Evolutionary conservation across 2,888 invertebrate species (phyloP).

Genomic region (Acrobasis repandana): DNA sequence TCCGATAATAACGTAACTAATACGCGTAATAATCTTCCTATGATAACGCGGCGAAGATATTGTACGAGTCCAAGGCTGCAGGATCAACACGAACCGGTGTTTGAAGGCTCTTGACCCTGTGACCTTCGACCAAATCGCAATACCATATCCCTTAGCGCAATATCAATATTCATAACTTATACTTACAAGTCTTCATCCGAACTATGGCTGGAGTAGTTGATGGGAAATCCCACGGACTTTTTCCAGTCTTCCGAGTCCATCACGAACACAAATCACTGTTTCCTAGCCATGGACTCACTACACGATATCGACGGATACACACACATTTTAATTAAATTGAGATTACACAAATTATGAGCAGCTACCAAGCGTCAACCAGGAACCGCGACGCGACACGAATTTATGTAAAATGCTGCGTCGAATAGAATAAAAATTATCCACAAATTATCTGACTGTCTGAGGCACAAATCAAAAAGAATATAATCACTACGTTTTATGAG

Average conservation of each 20-base stretch:
- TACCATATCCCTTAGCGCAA: neutral
- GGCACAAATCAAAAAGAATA: too few species aligned
- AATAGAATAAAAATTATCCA: too few species aligned
- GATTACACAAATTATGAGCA: neutral
- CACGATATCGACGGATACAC: neutral
- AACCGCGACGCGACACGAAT: neutral
- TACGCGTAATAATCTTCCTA: neutral
- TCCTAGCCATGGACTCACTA: conserved; percentile 32
- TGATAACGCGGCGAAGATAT: neutral
- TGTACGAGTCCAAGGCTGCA: conserved; percentile 7
- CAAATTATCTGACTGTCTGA: too few species aligned
- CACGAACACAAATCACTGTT: conserved; percentile 39
- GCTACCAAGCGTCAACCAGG: neutral
- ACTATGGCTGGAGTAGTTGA: conserved; percentile 73
- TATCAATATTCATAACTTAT: conserved; percentile 12
- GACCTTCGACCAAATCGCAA: neutral
- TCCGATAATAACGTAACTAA: neutral
- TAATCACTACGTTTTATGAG: too few species aligned
- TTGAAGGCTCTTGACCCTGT: conserved; percentile 14
- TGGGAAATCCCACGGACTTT: conserved; percentile 72
- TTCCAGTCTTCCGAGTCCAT: conserved; percentile 74
- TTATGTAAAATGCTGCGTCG: too few species aligned
- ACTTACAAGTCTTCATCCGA: conserved; percentile 79
- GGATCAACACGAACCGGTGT: conserved; percentile 4
- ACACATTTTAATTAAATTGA: neutral